Evolutionary conservation across 2,888 invertebrate genomes (phyloP).

Genomic region (Drosophila flavopinicola): DNA sequence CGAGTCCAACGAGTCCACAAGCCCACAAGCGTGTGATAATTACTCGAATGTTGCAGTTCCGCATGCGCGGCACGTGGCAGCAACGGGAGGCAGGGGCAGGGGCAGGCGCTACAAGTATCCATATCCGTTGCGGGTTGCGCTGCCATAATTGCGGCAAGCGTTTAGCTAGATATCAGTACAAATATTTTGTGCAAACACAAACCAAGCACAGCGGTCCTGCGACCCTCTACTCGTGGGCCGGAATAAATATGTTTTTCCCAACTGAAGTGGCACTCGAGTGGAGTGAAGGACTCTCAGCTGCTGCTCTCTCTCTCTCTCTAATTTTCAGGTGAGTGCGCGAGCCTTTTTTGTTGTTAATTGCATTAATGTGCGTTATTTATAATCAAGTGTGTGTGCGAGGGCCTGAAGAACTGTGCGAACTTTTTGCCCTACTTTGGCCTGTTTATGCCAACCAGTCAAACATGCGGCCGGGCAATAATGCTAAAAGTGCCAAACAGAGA

Average conservation of each 20-base stretch:
- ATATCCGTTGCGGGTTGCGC: slow-evolving; percentile 75
- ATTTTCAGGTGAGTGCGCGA: slow-evolving; percentile 69
- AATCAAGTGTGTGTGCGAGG: slow-evolving; percentile 55
- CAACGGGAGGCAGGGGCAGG: slow-evolving; percentile 7
- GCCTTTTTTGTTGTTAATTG: slow-evolving; percentile 65
- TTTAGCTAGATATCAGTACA: slow-evolving; percentile 62
- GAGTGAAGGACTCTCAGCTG: slow-evolving; percentile 35
- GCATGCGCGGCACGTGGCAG: slow-evolving; percentile 76
- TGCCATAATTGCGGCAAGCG: slow-evolving; percentile 68
- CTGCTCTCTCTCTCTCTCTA: slow-evolving; percentile 4
- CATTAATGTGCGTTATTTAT: slow-evolving; percentile 77
- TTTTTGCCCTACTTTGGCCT: slow-evolving; percentile 46
- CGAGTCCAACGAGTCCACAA: slow-evolving; percentile 73
- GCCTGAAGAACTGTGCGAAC: slow-evolving; percentile 50
- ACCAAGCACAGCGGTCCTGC: slow-evolving; percentile 10
- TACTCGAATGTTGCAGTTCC: slow-evolving; percentile 66
- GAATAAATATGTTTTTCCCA: slow-evolving; percentile 65
- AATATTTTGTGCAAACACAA: slow-evolving; percentile 51
- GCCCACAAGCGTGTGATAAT: slow-evolving; percentile 82
- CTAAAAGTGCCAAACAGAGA: slow-evolving; percentile 77
- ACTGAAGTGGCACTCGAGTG: slow-evolving; percentile 65
- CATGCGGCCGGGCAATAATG: slow-evolving; percentile 69
- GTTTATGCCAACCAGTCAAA: slow-evolving; percentile 49
- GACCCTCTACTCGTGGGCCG: slow-evolving; percentile 1
- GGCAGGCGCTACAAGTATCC: slow-evolving; percentile 77